Evolutionary conservation across 2,113 vertebrate species (phyloP).

Genomic region (Sylvietta virens): DNA sequence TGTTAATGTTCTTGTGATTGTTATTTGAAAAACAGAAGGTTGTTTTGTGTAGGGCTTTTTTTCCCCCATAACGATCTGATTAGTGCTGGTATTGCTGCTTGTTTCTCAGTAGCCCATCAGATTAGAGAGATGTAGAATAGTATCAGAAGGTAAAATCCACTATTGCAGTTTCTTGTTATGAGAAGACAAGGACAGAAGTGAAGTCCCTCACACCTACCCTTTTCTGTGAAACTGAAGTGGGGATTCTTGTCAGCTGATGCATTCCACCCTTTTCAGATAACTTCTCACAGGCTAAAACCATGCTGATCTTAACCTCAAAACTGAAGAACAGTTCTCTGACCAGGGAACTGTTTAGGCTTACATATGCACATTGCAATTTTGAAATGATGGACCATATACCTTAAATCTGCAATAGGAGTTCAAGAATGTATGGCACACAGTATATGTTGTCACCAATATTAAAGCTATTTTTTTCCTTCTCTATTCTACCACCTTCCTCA

Average conservation of each 20-base stretch:
- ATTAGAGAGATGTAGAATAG: not conserved
- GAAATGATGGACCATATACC: not conserved
- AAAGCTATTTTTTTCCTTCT: not conserved
- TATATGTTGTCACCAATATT: not conserved
- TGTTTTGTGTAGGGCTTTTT: not conserved
- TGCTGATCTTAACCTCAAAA: not conserved
- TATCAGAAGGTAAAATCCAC: not conserved
- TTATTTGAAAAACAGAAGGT: not conserved
- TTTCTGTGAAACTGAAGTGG: not conserved
- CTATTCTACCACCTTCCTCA: not conserved
- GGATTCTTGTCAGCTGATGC: not conserved
- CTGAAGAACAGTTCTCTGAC: not conserved
- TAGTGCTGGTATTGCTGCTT: not conserved
- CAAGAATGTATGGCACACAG: fast-evolving
- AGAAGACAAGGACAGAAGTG: not conserved
- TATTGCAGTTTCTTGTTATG: not conserved
- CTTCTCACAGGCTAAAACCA: not conserved
- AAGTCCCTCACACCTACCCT: not conserved
- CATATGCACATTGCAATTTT: not conserved
- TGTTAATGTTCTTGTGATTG: not conserved
- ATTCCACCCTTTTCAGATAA: not conserved
- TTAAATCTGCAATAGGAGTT: not conserved
- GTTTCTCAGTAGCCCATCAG: not conserved
- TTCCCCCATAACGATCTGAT: not conserved
- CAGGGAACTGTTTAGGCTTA: not conserved